Percentiles rank a stretch among this genome's conserved stretches.
These are phyloP conservation scores for Eupelmus urozonus DNA, from an alignment of 2,888 invertebrate genomes.

Conservation along the genomic window DNA sequence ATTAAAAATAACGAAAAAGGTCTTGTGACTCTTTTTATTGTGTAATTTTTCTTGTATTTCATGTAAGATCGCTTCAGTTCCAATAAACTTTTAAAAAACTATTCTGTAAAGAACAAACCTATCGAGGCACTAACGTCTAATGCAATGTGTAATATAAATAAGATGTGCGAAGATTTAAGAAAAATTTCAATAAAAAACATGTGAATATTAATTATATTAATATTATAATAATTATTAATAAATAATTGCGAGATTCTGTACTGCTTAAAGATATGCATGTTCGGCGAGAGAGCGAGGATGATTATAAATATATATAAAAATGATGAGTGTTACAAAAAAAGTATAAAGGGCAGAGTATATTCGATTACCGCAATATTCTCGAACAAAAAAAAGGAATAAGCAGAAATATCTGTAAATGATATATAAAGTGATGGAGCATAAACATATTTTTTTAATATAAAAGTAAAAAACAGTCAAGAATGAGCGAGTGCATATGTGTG, in stretches of 20 bases:
- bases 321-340: slow-evolving; percentile 31
- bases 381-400: slow-evolving; percentile 40
- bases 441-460: slow-evolving; percentile 59
- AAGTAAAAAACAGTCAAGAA: slow-evolving; percentile 39
- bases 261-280: slow-evolving; percentile 38
- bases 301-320: slow-evolving; percentile 20
- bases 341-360: slow-evolving; percentile 1
- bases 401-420: slow-evolving; percentile 33
- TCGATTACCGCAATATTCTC: slow-evolving; percentile 31
- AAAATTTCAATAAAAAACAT: slow-evolving; percentile 36
- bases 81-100: not conserved
- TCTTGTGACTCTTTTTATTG: not conserved
- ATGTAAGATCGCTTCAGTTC: slow-evolving; percentile 22
- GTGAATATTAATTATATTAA: slow-evolving; percentile 56
- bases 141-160: slow-evolving; percentile 55
- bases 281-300: slow-evolving; percentile 16
- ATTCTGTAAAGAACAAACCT: slow-evolving; percentile 1
- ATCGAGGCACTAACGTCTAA: slow-evolving; percentile 39
- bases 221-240: slow-evolving; percentile 45
- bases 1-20: slow-evolving; percentile 1
- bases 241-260: slow-evolving; percentile 47
- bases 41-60: slow-evolving; percentile 16
- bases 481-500: slow-evolving; percentile 15
- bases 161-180: slow-evolving; percentile 26
- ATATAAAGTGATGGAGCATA: slow-evolving; percentile 36